phyloP scores from a whole-genome alignment of 2,888 invertebrate species.

The Drosophila macrospina region DNA sequence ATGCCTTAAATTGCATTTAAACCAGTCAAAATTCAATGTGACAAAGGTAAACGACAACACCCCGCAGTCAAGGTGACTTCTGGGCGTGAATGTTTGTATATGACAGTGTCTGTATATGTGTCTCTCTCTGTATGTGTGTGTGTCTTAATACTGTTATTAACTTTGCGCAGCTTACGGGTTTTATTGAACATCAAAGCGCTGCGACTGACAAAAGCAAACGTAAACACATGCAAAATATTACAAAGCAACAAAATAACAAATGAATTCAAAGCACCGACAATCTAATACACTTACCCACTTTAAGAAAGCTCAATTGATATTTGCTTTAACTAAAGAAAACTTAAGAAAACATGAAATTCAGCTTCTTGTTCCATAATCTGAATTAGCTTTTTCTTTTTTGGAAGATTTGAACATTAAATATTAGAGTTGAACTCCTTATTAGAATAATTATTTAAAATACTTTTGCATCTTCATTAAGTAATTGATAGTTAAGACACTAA shows the following conservation, averaged over 20 bases:
- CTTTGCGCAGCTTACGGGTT: slow-evolving; percentile 40
- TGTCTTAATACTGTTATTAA: slow-evolving; percentile 54
- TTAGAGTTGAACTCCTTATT: too few species aligned
- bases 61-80: slow-evolving; percentile 10
- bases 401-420: too few species aligned
- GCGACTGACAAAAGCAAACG: slow-evolving; percentile 49
- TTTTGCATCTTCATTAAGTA: too few species aligned
- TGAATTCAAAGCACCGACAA: not conserved
- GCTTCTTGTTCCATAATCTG: too few species aligned
- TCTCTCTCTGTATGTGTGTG: slow-evolving; percentile 19
- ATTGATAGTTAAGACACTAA: too few species aligned
- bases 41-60: slow-evolving; percentile 8
- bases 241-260: slow-evolving; percentile 33
- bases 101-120: slow-evolving; percentile 10
- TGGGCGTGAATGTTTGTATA: not conserved
- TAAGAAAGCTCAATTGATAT: too few species aligned
- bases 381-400: too few species aligned
- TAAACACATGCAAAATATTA: slow-evolving; percentile 33
- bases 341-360: too few species aligned
- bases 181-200: slow-evolving; percentile 71
- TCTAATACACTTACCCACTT: not conserved
- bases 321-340: too few species aligned
- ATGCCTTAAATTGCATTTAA: slow-evolving; percentile 39
- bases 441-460: too few species aligned
- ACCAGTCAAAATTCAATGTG: slow-evolving; percentile 9